Conservation (phyloP, 2,113 vertebrate species). For the Gymnogyps californianus region DNA sequence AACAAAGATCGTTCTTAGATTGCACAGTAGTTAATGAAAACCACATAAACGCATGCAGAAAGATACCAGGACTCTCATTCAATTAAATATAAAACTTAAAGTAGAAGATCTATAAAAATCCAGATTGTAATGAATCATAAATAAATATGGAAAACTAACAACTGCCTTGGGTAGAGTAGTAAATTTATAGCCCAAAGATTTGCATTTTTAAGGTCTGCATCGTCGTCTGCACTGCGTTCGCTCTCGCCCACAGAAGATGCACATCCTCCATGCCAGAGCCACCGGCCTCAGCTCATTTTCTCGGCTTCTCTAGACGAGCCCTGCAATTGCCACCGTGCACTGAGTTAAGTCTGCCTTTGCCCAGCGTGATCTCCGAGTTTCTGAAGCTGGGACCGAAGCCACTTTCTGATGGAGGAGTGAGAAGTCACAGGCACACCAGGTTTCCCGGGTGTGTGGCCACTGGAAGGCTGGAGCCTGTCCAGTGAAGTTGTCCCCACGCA, state of each 20-base stretch:
- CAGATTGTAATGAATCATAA: constrained; percentile 70
- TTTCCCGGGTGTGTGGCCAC: background rate
- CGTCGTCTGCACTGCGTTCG: background rate
- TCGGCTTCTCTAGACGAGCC: background rate
- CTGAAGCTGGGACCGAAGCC: background rate
- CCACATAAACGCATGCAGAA: constrained; percentile 64
- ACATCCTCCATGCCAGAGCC: background rate
- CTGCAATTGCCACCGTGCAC: background rate
- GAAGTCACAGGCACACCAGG: background rate
- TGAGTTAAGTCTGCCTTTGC: background rate
- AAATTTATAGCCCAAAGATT: constrained; percentile 47
- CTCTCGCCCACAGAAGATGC: constrained; percentile 42
- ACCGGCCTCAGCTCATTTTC: background rate
- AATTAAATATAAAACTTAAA: constrained; percentile 63
- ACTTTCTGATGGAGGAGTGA: background rate
- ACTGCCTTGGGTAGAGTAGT: constrained; percentile 29
- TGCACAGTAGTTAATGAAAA: constrained; percentile 74
- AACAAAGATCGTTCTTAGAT: constrained; percentile 65
- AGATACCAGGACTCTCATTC: constrained; percentile 56
- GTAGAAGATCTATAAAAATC: constrained; percentile 57
- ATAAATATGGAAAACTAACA: constrained; percentile 62
- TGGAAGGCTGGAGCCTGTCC: background rate
- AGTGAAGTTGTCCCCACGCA: fast-evolving
- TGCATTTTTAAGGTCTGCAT: constrained; percentile 63
- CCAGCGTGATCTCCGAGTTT: background rate